Conservation (phyloP, 2,113 vertebrate genomes). For the Leuciscus idus region DNA sequence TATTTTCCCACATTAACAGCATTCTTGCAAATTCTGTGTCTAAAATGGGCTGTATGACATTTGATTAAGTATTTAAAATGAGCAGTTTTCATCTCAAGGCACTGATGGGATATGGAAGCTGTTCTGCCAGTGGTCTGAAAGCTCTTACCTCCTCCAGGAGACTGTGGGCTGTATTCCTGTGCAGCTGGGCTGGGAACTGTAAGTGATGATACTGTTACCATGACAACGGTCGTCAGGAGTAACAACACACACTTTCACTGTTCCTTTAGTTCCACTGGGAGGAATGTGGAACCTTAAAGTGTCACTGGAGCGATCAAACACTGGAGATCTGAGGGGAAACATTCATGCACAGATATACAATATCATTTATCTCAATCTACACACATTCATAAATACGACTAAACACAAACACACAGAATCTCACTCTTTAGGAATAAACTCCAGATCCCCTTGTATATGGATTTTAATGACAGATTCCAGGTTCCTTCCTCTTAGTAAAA, state of each 20-base stretch:
- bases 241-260: slow-evolving; percentile 76
- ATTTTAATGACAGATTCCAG: slow-evolving; percentile 77
- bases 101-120: not conserved
- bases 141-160: slow-evolving; percentile 80
- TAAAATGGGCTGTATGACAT: too few species aligned
- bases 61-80: not conserved
- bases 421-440: slow-evolving; percentile 74
- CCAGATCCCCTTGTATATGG: slow-evolving; percentile 75
- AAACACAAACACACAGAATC: slow-evolving; percentile 7
- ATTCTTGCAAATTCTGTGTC: too few species aligned
- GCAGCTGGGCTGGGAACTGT: slow-evolving; percentile 78
- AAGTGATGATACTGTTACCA: slow-evolving; percentile 68
- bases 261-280: slow-evolving; percentile 77
- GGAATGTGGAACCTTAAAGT: slow-evolving; percentile 79
- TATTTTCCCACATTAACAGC: too few species aligned
- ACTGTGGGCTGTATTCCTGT: slow-evolving; percentile 70
- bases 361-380: not conserved
- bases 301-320: slow-evolving; percentile 69
- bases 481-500: slow-evolving; percentile 80
- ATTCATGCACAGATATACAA: slow-evolving; percentile 25
- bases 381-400: not conserved
- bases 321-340: slow-evolving; percentile 69
- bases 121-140: not conserved
- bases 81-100: not conserved
- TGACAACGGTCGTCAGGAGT: slow-evolving; percentile 71